Evolutionary conservation across 2,888 invertebrate genomes (phyloP).

Genomic region (Xiphydria camelus): DNA sequence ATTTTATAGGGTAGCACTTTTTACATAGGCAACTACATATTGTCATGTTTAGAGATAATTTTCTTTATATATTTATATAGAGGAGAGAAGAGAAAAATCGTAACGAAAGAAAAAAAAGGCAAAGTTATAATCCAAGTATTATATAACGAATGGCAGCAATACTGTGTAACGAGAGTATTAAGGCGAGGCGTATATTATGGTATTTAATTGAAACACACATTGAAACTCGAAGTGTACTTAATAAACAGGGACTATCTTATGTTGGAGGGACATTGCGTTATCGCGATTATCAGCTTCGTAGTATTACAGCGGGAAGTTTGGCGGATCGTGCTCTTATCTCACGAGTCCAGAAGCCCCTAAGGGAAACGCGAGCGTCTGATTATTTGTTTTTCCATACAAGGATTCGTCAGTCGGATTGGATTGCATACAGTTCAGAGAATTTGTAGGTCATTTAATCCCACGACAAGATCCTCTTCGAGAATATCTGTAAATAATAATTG

Average conservation of each 20-base stretch:
- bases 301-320: too few species aligned
- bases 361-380: too few species aligned
- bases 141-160: slow-evolving; percentile 36
- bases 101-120: too few species aligned
- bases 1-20: slow-evolving; percentile 11
- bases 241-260: slow-evolving; percentile 4
- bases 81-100: slow-evolving; percentile 9
- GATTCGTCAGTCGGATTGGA: too few species aligned
- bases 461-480: slow-evolving; percentile 36
- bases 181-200: slow-evolving; percentile 34
- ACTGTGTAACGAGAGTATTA: slow-evolving; percentile 33
- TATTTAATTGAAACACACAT: slow-evolving; percentile 45
- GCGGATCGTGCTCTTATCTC: too few species aligned
- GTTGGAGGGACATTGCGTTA: too few species aligned
- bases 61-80: slow-evolving; percentile 11
- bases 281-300: too few species aligned
- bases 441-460: too few species aligned
- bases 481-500: slow-evolving; percentile 39
- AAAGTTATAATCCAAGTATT: slow-evolving; percentile 30
- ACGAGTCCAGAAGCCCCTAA: too few species aligned
- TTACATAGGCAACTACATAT: slow-evolving; percentile 5
- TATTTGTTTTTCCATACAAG: too few species aligned
- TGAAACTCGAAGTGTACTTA: slow-evolving; percentile 41
- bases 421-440: slow-evolving; percentile 42
- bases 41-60: slow-evolving; percentile 5